A percentile compares a stretch with the other conserved stretches of the same genome.
phyloP scores from a whole-genome alignment of 2,797 vertebrate genomes.

The Pogonophryne albipinna region DNA sequence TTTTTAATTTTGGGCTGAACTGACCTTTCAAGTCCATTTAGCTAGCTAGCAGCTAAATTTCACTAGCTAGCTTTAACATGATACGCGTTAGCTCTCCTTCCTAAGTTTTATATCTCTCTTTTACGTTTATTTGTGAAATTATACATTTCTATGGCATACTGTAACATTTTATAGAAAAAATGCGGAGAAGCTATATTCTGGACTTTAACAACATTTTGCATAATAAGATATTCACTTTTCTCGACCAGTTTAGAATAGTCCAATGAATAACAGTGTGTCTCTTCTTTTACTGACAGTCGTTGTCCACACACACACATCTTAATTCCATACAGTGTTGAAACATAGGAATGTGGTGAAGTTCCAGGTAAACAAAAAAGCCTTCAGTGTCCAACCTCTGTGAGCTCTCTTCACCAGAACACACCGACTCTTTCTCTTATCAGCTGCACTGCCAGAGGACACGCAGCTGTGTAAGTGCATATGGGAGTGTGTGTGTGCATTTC shows the following conservation, averaged over 20 bases:
- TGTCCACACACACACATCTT: neutral
- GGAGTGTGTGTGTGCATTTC: slow-evolving; percentile 19
- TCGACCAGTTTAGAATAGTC: neutral
- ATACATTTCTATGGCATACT: neutral
- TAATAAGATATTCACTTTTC: neutral
- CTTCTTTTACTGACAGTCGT: slow-evolving; percentile 16
- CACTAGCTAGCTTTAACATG: neutral
- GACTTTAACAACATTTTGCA: neutral
- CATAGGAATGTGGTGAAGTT: slow-evolving; percentile 52
- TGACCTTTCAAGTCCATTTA: too few relatives aligned
- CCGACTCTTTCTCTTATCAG: slow-evolving; percentile 64
- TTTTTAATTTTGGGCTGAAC: too few relatives aligned
- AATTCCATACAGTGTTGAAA: slow-evolving; percentile 18
- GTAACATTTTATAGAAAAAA: neutral
- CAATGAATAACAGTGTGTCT: slow-evolving; percentile 1
- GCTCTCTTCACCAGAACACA: slow-evolving; percentile 61
- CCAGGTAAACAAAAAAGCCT: slow-evolving; percentile 59
- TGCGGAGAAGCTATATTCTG: neutral
- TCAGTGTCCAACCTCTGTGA: slow-evolving; percentile 53
- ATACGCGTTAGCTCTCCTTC: neutral
- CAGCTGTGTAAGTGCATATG: slow-evolving; percentile 31
- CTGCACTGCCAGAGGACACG: slow-evolving; percentile 40
- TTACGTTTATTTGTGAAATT: neutral
- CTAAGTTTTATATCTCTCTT: neutral
- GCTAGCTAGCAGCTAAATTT: neutral